Evolutionary conservation across 2,797 vertebrate genomes (phyloP).

Genomic region (Balearica regulorum): DNA sequence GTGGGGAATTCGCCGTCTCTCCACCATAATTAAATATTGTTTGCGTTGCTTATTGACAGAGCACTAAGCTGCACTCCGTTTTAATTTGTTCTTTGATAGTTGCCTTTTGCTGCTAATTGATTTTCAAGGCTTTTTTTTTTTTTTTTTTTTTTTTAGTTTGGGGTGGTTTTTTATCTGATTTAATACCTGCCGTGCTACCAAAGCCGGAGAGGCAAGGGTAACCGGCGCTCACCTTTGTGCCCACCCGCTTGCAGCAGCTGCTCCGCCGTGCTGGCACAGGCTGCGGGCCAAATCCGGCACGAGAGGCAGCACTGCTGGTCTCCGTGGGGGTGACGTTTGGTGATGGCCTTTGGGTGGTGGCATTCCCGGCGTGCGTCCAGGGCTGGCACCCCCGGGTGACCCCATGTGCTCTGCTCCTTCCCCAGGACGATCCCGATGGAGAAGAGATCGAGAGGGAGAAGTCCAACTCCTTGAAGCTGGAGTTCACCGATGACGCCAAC

Average conservation of each 20-base stretch:
- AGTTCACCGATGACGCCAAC: constrained; percentile 90
- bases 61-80: constrained; percentile 72
- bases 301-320: not conserved
- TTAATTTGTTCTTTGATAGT: constrained; percentile 75
- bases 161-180: constrained; percentile 44
- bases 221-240: not conserved
- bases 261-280: not conserved
- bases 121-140: constrained; percentile 64
- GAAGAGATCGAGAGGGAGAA: constrained; percentile 84
- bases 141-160: not conserved
- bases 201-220: constrained; percentile 14
- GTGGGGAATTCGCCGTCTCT: constrained; percentile 1
- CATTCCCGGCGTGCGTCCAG: accelerated
- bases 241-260: accelerated
- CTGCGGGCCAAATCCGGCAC: accelerated
- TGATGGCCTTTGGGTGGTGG: not conserved
- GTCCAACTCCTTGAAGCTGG: constrained; percentile 84
- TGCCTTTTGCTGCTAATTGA: constrained; percentile 78
- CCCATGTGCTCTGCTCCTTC: not conserved
- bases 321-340: not conserved
- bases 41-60: constrained; percentile 76
- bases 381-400: not conserved
- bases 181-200: constrained; percentile 65
- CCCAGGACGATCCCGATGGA: constrained; percentile 88
- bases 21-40: constrained; percentile 74